These are phyloP conservation scores for Mycalesis mineus DNA, from an alignment of 2,888 invertebrate genomes.

Conservation along the genomic window DNA sequence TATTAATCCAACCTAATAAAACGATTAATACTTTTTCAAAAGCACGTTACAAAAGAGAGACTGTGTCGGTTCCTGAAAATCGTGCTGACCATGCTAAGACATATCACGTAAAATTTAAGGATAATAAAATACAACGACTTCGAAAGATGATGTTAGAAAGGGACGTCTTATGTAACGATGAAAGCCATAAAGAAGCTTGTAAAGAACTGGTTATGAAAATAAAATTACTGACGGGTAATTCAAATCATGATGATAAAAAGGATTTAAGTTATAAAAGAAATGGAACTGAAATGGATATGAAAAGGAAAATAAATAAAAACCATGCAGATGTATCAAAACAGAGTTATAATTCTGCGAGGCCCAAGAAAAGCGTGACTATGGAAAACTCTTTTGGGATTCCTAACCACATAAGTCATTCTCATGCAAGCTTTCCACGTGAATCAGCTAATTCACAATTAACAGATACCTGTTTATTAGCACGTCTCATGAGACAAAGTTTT, in stretches of 20 bases:
- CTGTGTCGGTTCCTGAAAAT: slow-evolving; percentile 5
- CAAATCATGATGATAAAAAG: slow-evolving; percentile 22
- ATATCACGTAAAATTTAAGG: slow-evolving; percentile 38
- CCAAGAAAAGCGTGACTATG: slow-evolving; percentile 28
- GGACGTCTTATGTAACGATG: slow-evolving; percentile 49
- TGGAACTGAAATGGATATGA: slow-evolving; percentile 1
- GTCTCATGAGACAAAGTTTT: slow-evolving; percentile 49
- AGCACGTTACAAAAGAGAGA: slow-evolving; percentile 43
- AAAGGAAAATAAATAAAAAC: slow-evolving; percentile 11
- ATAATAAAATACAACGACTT: slow-evolving; percentile 45
- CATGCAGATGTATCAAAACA: slow-evolving; percentile 42
- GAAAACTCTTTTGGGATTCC: slow-evolving; percentile 28
- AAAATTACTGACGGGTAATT: slow-evolving; percentile 37
- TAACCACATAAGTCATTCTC: slow-evolving; percentile 22
- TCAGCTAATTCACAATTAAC: slow-evolving; percentile 32
- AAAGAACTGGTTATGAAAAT: slow-evolving; percentile 53
- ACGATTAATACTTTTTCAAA: slow-evolving; percentile 33
- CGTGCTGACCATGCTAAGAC: neutral
- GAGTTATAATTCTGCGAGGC: slow-evolving; percentile 32
- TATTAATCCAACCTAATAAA: slow-evolving; percentile 45
- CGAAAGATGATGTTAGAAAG: slow-evolving; percentile 55
- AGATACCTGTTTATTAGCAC: slow-evolving; percentile 53
- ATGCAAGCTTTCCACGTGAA: slow-evolving; percentile 30
- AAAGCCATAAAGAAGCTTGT: slow-evolving; percentile 49
- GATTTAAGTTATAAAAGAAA: slow-evolving; percentile 11